Percentiles rank a stretch among this genome's conserved stretches.
Conservation (phyloP, 2,113 vertebrate species). For the Scomber japonicus region DNA sequence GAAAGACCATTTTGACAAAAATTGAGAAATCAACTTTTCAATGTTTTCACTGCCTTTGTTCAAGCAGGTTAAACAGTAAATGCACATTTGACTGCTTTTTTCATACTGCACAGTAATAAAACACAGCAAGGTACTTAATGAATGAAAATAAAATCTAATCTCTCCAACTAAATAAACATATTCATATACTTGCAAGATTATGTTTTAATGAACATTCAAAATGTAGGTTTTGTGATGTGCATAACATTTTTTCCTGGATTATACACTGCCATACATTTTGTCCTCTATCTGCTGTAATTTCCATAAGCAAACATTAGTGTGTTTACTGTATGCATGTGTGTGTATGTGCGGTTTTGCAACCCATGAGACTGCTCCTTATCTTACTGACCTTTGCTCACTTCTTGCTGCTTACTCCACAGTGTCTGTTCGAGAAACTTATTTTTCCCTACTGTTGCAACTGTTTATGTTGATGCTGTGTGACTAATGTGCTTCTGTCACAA, state of each 20-base stretch:
- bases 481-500: neutral
- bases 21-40: no score
- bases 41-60: no score
- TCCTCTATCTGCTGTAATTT: neutral
- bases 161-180: neutral
- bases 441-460: neutral
- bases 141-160: neutral
- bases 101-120: neutral
- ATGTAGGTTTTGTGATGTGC: neutral
- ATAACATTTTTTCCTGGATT: neutral
- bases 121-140: neutral
- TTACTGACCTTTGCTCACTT: neutral
- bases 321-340: neutral
- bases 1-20: no score
- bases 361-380: neutral
- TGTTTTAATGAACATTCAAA: constrained; percentile 3
- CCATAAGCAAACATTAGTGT: neutral
- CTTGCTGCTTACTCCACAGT: neutral
- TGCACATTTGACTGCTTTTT: neutral
- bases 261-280: neutral
- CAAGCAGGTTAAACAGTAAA: no score
- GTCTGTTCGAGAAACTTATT: constrained; percentile 4
- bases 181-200: neutral
- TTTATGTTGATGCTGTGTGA: constrained; percentile 4
- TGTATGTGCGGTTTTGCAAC: neutral